Conservation (phyloP, 2,888 invertebrate genomes). For the Hoplodrina ambigua region DNA sequence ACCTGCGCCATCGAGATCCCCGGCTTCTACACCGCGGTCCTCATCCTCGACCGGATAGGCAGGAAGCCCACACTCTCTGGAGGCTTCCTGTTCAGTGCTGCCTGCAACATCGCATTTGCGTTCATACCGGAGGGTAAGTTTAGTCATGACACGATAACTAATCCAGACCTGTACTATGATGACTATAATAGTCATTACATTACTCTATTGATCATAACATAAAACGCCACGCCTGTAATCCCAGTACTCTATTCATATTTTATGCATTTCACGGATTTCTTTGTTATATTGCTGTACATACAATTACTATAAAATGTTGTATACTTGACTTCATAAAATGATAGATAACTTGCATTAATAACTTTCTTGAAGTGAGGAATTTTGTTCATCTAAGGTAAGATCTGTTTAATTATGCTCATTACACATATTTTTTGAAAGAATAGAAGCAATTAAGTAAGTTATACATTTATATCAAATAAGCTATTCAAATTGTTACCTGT, state of each 20-base stretch:
- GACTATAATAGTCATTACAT: too few species aligned
- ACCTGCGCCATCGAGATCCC: conserved; percentile 93
- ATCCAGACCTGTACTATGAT: neutral
- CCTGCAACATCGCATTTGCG: conserved; percentile 81
- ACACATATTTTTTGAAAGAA: neutral
- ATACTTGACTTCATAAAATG: too few species aligned
- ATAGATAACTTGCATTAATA: too few species aligned
- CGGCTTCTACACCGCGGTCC: conserved; percentile 91
- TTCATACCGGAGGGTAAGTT: conserved; percentile 89
- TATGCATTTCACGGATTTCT: too few species aligned
- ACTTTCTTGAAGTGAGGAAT: too few species aligned
- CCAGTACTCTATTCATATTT: too few species aligned
- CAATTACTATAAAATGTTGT: too few species aligned
- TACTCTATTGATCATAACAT: too few species aligned
- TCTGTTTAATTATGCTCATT: neutral
- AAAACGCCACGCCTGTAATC: too few species aligned
- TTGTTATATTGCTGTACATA: too few species aligned
- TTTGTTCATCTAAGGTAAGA: too few species aligned
- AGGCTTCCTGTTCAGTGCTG: conserved; percentile 91
- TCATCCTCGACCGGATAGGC: conserved; percentile 91
- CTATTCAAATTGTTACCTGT: neutral
- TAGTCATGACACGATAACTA: neutral
- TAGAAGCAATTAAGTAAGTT: too few species aligned
- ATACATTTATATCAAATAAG: neutral
- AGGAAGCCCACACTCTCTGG: conserved; percentile 90